These are phyloP conservation scores for Arge pagana DNA, from an alignment of 2,888 invertebrate species.

Conservation along the genomic window DNA sequence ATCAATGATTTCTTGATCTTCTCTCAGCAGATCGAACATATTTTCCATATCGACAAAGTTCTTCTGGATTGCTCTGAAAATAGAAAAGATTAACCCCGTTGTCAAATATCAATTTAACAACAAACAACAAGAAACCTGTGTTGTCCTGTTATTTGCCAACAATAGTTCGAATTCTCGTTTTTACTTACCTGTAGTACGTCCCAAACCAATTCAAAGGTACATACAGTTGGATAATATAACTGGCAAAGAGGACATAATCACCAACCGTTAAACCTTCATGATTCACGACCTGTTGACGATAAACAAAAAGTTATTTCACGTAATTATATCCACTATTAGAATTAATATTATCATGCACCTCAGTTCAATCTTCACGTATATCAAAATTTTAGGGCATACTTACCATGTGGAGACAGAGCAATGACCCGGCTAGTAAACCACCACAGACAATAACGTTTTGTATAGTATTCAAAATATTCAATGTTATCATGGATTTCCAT, in stretches of 20 bases:
- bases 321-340: neutral
- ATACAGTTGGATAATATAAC: slow-evolving; percentile 93
- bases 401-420: slow-evolving; percentile 88
- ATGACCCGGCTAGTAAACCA: slow-evolving; percentile 84
- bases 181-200: slow-evolving; percentile 86
- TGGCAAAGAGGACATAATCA: slow-evolving; percentile 94
- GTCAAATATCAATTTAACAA: slow-evolving; percentile 2
- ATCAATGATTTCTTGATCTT: slow-evolving; percentile 86
- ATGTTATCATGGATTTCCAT: slow-evolving; percentile 82
- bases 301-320: neutral
- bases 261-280: slow-evolving; percentile 80
- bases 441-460: slow-evolving; percentile 90
- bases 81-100: no score
- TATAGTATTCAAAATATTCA: slow-evolving; percentile 87
- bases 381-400: neutral
- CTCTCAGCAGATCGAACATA: slow-evolving; percentile 93
- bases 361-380: neutral
- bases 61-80: slow-evolving; percentile 87
- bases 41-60: slow-evolving; percentile 99
- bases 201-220: slow-evolving; percentile 98
- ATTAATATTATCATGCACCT: neutral
- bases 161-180: neutral
- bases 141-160: neutral
- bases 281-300: slow-evolving; percentile 57
- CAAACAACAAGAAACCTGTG: neutral